These are phyloP conservation scores for Gasterosteus nipponicus DNA, from an alignment of 2,113 vertebrate species.

Conservation along the genomic window DNA sequence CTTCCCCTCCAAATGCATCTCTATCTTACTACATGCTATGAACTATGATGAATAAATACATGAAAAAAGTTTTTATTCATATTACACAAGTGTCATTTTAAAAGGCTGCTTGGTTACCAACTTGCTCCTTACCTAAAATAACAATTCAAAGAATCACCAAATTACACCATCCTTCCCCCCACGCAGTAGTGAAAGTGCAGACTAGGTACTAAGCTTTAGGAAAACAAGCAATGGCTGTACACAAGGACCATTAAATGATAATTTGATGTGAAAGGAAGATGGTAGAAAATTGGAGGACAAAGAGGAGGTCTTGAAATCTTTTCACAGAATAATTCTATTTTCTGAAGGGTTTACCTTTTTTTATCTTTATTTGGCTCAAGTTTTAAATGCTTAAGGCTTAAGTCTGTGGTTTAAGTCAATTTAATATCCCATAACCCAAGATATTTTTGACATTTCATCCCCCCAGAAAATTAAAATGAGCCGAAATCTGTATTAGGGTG, in stretches of 20 bases:
- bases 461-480: conserved; percentile 41
- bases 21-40: conserved; percentile 34
- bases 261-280: conserved; percentile 49
- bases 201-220: conserved; percentile 30
- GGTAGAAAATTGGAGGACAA: conserved; percentile 32
- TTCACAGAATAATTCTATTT: conserved; percentile 41
- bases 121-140: conserved; percentile 24
- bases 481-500: conserved; percentile 14
- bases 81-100: no score
- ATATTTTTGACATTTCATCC: conserved; percentile 46
- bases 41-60: no score
- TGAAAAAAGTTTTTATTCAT: no score
- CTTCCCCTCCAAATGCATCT: conserved; percentile 54
- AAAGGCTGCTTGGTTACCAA: conserved; percentile 29
- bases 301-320: conserved; percentile 46
- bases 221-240: conserved; percentile 42
- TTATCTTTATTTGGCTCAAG: conserved; percentile 57
- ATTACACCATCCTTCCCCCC: conserved; percentile 32
- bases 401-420: conserved; percentile 33
- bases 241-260: conserved; percentile 65
- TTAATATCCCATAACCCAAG: conserved; percentile 41
- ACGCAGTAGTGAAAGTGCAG: conserved; percentile 21
- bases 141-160: conserved; percentile 42
- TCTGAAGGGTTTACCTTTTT: conserved; percentile 36
- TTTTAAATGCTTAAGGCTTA: conserved; percentile 36